Conservation (phyloP, 2,113 vertebrate species). For the Lampris megalopsis region DNA sequence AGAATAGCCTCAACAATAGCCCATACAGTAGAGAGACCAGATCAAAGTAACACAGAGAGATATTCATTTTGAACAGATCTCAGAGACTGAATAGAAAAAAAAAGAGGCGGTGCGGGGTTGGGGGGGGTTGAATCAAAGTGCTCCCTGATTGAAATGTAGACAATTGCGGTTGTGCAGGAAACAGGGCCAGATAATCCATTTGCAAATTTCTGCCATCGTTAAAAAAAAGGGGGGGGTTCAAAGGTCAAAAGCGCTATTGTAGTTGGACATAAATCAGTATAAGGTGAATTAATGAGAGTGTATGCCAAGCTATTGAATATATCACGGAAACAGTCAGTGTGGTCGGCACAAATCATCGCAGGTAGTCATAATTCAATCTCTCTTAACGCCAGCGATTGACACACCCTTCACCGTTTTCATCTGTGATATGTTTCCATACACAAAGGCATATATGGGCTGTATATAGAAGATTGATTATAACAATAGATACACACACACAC, state of each 20-base stretch:
- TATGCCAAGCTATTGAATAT: no score
- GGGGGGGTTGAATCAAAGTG: slow-evolving; percentile 16
- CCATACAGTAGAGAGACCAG: slow-evolving; percentile 29
- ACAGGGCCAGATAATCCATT: slow-evolving; percentile 22
- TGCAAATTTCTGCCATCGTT: slow-evolving; percentile 23
- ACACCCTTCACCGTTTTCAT: no score
- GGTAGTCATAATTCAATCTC: no score
- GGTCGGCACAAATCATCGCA: no score
- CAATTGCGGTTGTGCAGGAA: neutral
- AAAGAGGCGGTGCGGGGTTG: neutral
- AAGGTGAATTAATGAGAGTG: neutral
- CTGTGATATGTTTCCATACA: no score
- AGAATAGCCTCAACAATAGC: slow-evolving; percentile 36
- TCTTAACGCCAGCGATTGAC: no score
- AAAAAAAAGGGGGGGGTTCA: neutral
- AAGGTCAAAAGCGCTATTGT: slow-evolving; percentile 31
- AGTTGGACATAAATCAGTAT: neutral
- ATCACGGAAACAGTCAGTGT: no score
- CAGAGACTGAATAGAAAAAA: slow-evolving; percentile 30
- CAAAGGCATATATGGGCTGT: no score
- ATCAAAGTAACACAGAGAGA: slow-evolving; percentile 46
- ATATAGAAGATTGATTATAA: no score
- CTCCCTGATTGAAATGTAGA: slow-evolving; percentile 36
- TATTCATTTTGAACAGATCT: slow-evolving; percentile 59
- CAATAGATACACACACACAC: no score